These are phyloP conservation scores for Chrysocyon brachyurus DNA, from an alignment of 2,797 vertebrate species.

Conservation along the genomic window DNA sequence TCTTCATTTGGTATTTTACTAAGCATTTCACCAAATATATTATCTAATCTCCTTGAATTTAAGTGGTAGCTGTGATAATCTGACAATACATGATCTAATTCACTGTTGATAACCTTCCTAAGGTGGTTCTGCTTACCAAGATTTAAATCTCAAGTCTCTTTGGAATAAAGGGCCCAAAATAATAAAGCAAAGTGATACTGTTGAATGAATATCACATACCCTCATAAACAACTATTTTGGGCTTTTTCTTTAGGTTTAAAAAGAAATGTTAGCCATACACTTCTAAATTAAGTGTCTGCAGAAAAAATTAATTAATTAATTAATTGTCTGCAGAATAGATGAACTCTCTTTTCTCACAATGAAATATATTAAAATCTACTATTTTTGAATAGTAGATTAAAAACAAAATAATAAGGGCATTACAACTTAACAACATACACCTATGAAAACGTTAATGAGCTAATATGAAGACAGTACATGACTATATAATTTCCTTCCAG, in stretches of 20 bases:
- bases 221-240: conserved; percentile 18
- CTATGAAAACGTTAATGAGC: conserved; percentile 19
- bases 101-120: neutral
- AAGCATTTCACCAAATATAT: neutral
- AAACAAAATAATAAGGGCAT: neutral
- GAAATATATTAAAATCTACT: conserved; percentile 9
- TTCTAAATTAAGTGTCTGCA: neutral
- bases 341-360: neutral
- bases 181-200: conserved; percentile 29
- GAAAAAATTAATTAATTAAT: neutral
- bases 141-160: conserved; percentile 35
- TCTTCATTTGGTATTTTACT: neutral
- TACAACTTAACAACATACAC: neutral
- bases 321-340: neutral
- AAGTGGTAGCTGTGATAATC: neutral
- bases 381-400: conserved; percentile 4
- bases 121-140: neutral
- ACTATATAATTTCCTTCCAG: neutral
- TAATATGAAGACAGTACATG: neutral
- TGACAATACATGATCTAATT: neutral
- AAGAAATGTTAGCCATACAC: neutral
- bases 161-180: conserved; percentile 33
- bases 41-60: neutral
- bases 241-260: conserved; percentile 38
- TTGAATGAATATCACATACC: neutral